phyloP scores from a whole-genome alignment of 1,140 invertebrate species.

The Pseudomyrmex pallidus region DNA sequence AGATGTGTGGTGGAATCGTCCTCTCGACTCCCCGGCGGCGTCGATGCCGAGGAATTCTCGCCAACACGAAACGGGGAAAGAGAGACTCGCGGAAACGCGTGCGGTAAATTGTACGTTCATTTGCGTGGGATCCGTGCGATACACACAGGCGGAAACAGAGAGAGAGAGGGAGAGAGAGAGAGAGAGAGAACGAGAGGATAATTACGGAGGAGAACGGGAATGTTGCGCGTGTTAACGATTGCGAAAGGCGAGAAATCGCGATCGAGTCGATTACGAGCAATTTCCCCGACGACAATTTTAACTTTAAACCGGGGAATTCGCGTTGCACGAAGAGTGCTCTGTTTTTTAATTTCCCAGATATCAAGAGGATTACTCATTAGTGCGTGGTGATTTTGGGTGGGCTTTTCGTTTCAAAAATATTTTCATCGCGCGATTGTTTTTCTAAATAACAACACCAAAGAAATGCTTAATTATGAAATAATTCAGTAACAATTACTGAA shows the following conservation, averaged over 20 bases:
- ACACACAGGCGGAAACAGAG: conserved; percentile 5
- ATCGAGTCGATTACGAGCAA: conserved; percentile 6
- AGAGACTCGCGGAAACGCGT: conserved; percentile 58
- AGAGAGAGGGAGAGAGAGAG: not conserved
- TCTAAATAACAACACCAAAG: no score
- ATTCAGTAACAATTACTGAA: no score
- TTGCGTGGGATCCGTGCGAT: conserved; percentile 55
- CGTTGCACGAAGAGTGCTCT: conserved; percentile 3
- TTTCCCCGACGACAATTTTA: conserved; percentile 1
- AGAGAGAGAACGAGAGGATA: conserved; percentile 17
- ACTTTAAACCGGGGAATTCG: conserved; percentile 26
- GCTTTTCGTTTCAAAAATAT: no score
- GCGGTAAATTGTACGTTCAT: conserved; percentile 72
- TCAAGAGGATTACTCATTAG: not conserved
- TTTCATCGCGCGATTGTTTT: no score
- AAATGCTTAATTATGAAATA: no score
- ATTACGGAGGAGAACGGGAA: conserved; percentile 38
- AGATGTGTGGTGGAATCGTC: conserved; percentile 59
- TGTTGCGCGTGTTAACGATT: conserved; percentile 42
- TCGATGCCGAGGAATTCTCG: conserved; percentile 63
- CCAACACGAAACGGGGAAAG: conserved; percentile 20
- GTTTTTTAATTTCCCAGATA: not conserved
- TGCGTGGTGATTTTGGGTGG: no score
- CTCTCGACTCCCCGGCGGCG: conserved; percentile 59
- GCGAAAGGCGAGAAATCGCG: conserved; percentile 51